Conservation (phyloP, 53 echinoderm and acorn worm genomes). For the Apostichopus leukothele region DNA sequence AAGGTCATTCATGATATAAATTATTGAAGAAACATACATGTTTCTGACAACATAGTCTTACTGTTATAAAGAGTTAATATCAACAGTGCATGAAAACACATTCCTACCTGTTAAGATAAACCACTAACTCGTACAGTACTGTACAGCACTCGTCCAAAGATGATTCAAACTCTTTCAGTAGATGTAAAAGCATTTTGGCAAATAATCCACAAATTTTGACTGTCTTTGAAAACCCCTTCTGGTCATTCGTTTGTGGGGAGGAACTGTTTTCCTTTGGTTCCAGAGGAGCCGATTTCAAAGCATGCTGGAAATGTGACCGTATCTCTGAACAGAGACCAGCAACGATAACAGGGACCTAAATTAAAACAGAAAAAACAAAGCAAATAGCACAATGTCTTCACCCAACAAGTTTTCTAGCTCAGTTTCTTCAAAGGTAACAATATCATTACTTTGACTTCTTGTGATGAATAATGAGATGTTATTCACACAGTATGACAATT, state of each 20-base stretch:
- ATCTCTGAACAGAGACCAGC: constrained; percentile 73
- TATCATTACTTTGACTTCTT: no score
- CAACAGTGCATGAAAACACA: neutral
- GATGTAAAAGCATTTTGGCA: constrained; percentile 82
- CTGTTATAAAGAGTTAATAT: neutral
- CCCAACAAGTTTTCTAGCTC: no score
- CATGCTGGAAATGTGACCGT: constrained; percentile 67
- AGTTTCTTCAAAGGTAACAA: no score
- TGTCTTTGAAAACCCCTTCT: constrained; percentile 75
- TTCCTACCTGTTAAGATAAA: constrained; percentile 16
- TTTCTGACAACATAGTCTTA: no score
- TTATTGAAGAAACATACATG: no score
- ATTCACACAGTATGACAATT: no score
- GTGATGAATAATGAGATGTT: no score
- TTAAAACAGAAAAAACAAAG: neutral
- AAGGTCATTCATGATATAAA: no score
- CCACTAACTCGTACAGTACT: neutral
- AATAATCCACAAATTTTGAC: constrained; percentile 88
- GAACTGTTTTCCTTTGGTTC: constrained; percentile 24
- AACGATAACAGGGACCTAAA: constrained; percentile 68
- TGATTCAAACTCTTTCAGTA: constrained; percentile 69
- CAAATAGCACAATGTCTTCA: no score
- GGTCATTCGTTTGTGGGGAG: constrained; percentile 67
- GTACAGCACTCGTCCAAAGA: constrained; percentile 8
- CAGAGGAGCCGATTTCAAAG: constrained; percentile 65